These are phyloP conservation scores for Cynodonichthys magdalenae DNA, from an alignment of 2,797 vertebrate species.

Conservation along the genomic window DNA sequence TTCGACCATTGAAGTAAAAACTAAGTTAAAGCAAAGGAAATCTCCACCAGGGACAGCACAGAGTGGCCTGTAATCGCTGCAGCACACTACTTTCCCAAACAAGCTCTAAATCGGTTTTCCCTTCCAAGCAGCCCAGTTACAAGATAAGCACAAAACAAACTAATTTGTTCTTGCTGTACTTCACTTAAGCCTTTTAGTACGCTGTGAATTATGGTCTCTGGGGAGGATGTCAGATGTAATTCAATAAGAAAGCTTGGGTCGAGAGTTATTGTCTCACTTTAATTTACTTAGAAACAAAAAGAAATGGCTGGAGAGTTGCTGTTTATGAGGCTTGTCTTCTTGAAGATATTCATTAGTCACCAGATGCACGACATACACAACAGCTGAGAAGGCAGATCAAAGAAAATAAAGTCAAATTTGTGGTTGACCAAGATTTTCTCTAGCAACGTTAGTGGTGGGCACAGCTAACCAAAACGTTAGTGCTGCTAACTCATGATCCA, in stretches of 20 bases:
- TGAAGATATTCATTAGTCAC: slow-evolving; percentile 78
- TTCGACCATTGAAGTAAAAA: slow-evolving; percentile 28
- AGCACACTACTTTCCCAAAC: slow-evolving; percentile 49
- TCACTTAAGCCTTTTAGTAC: slow-evolving; percentile 63
- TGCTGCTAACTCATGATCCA: too few relatives aligned
- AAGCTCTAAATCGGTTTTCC: slow-evolving; percentile 45
- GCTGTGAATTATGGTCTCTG: slow-evolving; percentile 64
- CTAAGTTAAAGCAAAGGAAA: slow-evolving; percentile 53
- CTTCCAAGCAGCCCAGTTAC: slow-evolving; percentile 40
- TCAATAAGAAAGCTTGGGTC: slow-evolving; percentile 76
- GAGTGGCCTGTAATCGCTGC: slow-evolving; percentile 49
- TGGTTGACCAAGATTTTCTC: neutral
- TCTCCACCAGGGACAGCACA: slow-evolving; percentile 52
- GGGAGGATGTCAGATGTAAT: slow-evolving; percentile 67
- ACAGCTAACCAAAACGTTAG: too few relatives aligned
- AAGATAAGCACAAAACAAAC: slow-evolving; percentile 68
- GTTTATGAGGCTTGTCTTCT: slow-evolving; percentile 70
- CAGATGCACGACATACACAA: slow-evolving; percentile 49
- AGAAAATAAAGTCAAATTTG: slow-evolving; percentile 1
- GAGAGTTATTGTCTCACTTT: slow-evolving; percentile 76
- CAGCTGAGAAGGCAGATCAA: slow-evolving; percentile 8
- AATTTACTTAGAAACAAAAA: slow-evolving; percentile 81
- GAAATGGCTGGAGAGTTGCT: slow-evolving; percentile 62
- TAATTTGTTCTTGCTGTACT: slow-evolving; percentile 67
- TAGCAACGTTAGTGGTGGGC: too few relatives aligned